Evolutionary conservation across 1,140 invertebrate genomes (phyloP).

Genomic region (Samia ricini): DNA sequence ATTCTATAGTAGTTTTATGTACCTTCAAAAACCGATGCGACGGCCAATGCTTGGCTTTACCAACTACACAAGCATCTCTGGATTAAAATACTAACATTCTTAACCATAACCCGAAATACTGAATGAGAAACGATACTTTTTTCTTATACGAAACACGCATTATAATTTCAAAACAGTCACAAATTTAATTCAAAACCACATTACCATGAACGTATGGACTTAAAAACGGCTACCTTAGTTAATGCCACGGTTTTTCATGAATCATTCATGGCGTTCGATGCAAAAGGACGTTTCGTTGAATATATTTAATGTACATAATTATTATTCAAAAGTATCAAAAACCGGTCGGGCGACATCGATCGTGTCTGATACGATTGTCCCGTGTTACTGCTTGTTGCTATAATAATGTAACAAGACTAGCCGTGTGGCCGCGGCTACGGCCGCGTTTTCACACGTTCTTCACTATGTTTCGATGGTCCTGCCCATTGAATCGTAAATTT

Average conservation of each 20-base stretch:
- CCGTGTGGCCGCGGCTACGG: too few species aligned
- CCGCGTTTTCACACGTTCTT: too few species aligned
- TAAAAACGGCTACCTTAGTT: background rate
- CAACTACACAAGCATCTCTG: background rate
- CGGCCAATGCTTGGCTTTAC: too few species aligned
- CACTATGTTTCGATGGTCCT: too few species aligned
- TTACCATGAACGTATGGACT: background rate
- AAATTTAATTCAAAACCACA: background rate
- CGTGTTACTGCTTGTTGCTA: background rate
- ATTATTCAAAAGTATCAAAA: background rate
- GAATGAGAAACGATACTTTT: background rate
- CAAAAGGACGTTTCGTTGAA: background rate
- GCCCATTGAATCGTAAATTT: too few species aligned
- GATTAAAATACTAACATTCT: background rate
- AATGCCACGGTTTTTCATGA: slow-evolving; percentile 2
- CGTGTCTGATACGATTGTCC: background rate
- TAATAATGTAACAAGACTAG: background rate
- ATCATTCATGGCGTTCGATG: slow-evolving; percentile 4
- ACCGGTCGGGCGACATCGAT: background rate
- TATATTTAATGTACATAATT: background rate
- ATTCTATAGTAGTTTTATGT: too few species aligned
- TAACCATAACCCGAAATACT: background rate
- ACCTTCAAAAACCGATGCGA: too few species aligned
- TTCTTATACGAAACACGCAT: background rate
- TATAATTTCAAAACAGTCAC: background rate